These are phyloP conservation scores for Eristalis pertinax DNA, from an alignment of 2,888 invertebrate species.

Conservation along the genomic window DNA sequence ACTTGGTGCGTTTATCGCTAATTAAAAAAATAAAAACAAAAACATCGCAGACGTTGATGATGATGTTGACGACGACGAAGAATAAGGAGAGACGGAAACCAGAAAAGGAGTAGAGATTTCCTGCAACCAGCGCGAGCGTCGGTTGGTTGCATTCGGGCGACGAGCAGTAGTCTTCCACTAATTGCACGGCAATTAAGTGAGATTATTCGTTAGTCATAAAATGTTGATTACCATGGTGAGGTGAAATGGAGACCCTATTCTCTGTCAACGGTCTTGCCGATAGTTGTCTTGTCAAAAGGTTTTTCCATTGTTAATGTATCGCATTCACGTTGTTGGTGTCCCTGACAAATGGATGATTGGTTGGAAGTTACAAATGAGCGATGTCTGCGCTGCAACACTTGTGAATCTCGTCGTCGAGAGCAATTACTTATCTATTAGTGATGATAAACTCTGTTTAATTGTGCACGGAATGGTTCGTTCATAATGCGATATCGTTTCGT, in stretches of 20 bases:
- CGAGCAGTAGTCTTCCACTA: conserved; percentile 49
- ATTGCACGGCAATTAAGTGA: conserved; percentile 67
- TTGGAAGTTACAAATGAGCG: not conserved
- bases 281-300: conserved; percentile 21
- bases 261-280: not conserved
- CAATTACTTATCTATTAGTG: conserved; percentile 23
- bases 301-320: conserved; percentile 23
- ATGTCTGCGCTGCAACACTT: conserved; percentile 11
- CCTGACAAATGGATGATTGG: conserved; percentile 17
- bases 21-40: conserved; percentile 22
- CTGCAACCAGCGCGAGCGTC: conserved; percentile 15
- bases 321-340: conserved; percentile 15
- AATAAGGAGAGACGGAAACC: not conserved
- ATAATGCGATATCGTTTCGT: not conserved
- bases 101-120: conserved; percentile 42
- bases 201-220: conserved; percentile 54
- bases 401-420: conserved; percentile 1
- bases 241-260: not conserved
- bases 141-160: conserved; percentile 39
- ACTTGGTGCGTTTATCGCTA: conserved; percentile 24
- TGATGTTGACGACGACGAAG: not conserved
- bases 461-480: not conserved
- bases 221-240: conserved; percentile 38
- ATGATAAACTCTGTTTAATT: not conserved
- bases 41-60: conserved; percentile 1